phyloP scores from a whole-genome alignment of 30 jellyfish, hydroid and myxozoan species.

The Chrysaora quinquecirrha region DNA sequence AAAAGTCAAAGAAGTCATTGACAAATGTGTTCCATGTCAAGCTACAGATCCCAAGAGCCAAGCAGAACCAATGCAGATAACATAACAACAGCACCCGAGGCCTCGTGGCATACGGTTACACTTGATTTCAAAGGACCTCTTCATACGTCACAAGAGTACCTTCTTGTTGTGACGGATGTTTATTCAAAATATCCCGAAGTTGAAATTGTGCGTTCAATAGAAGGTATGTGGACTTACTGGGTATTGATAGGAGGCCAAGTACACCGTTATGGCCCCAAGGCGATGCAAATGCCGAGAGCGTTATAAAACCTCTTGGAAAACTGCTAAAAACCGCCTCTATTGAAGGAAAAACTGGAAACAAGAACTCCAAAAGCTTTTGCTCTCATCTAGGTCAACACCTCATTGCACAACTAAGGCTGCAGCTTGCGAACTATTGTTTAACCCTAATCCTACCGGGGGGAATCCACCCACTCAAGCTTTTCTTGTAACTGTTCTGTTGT shows the following conservation, averaged over 20 bases:
- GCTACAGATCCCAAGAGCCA: constrained; percentile 3
- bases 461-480: too few relatives aligned
- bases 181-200: constrained; percentile 58
- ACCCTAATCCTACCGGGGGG: too few relatives aligned
- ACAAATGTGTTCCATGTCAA: constrained; percentile 43
- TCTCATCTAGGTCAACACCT: constrained; percentile 49
- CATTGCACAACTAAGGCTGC: constrained; percentile 40
- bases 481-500: too few relatives aligned
- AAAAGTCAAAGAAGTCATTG: constrained; percentile 13
- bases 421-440: constrained; percentile 48
- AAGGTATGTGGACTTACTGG: constrained; percentile 26
- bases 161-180: constrained; percentile 27
- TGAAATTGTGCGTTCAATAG: too few relatives aligned
- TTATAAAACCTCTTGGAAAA: constrained; percentile 32
- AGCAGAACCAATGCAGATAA: constrained; percentile 26
- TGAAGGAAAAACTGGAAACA: constrained; percentile 51
- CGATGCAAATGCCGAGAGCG: constrained; percentile 49
- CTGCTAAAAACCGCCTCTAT: constrained; percentile 23
- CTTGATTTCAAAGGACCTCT: constrained; percentile 53
- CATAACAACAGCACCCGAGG: constrained; percentile 14
- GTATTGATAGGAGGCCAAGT: constrained; percentile 3
- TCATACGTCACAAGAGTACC: constrained; percentile 20
- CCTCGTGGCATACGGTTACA: constrained; percentile 35
- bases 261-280: constrained; percentile 57
- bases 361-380: constrained; percentile 28